Evolutionary conservation across 2,113 vertebrate species (phyloP), one percentile per base, ranked within the genome.

Genomic region (Lophochroa leadbeateri): DNA sequence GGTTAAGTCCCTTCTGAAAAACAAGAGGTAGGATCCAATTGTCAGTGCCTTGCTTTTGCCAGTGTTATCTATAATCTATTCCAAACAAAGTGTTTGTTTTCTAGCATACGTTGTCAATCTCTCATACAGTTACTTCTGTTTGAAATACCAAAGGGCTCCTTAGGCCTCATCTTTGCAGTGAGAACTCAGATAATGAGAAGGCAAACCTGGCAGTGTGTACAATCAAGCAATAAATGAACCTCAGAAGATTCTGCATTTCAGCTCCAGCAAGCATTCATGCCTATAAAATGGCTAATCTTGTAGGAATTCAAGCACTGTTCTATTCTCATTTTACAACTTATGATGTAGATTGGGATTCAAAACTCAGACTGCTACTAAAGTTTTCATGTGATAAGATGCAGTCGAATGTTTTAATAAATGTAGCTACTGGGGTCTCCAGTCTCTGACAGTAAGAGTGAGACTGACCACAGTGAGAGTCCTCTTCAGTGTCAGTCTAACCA

Each of bases 221-320:
- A 94, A 92, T 95, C 86, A 79, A 94, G 81, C 44, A 94, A 96
- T 87, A 96, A 95, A 92, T 87, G 96, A 97, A 97, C 88, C 90
- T 96, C 95, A 92, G 88, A 96, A 95, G 90, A 83, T 76, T 90
- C 85, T 75, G 41, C 39, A 72, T 88, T 94, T 96, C 85, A 92
- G 61, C 77, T 94, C 72, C 72, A 88, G 74, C 49, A 96, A 92
- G 83, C 83, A 86, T 71, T 84, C 35, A 85, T 82, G 74, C 74
- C 74, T 87, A 71, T 70, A 93, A 93, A 97, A 88, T 35, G 65
- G 77, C 52, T 92, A 94, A 86, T 95, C 80, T 92, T 92, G 41
- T 57, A 92, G 95, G 80, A 94, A 93, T 92, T 83, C 57, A 79
- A 49, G 37, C 68, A 58, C 25, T 68, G 9, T n/a, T 94, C 65